Evolutionary conservation across 2,888 invertebrate species (phyloP).

Genomic region (Aleiodes leptofemur): DNA sequence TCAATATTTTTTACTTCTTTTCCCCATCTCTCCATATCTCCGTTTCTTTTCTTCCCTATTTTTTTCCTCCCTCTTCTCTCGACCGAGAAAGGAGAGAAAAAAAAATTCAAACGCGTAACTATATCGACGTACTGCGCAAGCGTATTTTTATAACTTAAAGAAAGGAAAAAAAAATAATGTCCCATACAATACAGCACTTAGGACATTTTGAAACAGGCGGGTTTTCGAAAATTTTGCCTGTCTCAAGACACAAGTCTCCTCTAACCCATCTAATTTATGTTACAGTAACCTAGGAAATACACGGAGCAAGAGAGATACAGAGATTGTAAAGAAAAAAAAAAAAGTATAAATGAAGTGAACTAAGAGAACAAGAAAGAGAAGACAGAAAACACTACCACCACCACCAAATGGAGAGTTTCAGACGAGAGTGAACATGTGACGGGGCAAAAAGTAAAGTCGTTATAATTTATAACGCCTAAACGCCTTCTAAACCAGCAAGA

Average conservation of each 20-base stretch:
- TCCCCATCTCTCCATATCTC: slow-evolving; percentile 34
- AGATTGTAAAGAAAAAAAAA: slow-evolving; percentile 9
- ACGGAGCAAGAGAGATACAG: slow-evolving; percentile 34
- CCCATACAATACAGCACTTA: neutral
- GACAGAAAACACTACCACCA: slow-evolving; percentile 1
- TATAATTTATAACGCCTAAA: slow-evolving; percentile 71
- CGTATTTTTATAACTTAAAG: slow-evolving; percentile 52
- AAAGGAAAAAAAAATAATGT: neutral
- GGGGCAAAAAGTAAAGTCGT: slow-evolving; percentile 65
- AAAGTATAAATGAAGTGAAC: slow-evolving; percentile 34
- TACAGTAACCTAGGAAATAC: slow-evolving; percentile 56
- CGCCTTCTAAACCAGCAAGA: slow-evolving; percentile 57
- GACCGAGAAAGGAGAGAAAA: slow-evolving; percentile 36
- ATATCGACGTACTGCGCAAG: slow-evolving; percentile 65
- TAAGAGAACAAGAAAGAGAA: slow-evolving; percentile 43
- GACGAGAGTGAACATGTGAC: slow-evolving; percentile 63
- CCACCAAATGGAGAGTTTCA: slow-evolving; percentile 38
- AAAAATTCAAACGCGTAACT: slow-evolving; percentile 57
- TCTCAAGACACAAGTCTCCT: slow-evolving; percentile 46
- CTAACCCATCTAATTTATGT: slow-evolving; percentile 58
- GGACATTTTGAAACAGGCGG: slow-evolving; percentile 37
- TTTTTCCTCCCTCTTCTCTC: slow-evolving; percentile 22
- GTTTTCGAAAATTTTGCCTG: slow-evolving; percentile 46
- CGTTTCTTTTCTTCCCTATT: slow-evolving; percentile 13
- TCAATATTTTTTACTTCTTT: slow-evolving; percentile 40